Conservation (phyloP, 2,888 invertebrate genomes). For the Rotaria magnacalcarata region DNA sequence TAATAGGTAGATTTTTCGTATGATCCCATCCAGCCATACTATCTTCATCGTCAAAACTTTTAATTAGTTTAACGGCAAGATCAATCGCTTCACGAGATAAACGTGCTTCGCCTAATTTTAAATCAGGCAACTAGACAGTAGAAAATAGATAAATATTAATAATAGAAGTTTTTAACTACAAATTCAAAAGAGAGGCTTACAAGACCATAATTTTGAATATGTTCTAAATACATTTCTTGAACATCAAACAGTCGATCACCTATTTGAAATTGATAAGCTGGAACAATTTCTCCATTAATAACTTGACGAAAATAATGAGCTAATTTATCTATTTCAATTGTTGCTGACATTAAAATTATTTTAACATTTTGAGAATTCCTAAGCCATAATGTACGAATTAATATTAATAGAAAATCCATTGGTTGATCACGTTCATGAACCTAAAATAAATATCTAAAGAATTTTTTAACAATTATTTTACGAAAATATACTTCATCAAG, state of each 20-base stretch:
- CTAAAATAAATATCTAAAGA: conserved; percentile 56
- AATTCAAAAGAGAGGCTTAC: background rate
- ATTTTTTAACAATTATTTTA: background rate
- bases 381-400: conserved; percentile 70
- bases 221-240: conserved; percentile 40
- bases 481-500: conserved; percentile 69
- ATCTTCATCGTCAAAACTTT: conserved; percentile 35
- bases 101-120: conserved; percentile 9
- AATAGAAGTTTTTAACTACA: background rate
- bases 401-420: conserved; percentile 79
- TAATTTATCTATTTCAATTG: conserved; percentile 73
- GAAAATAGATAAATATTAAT: too few relatives aligned
- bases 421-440: conserved; percentile 87
- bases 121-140: background rate
- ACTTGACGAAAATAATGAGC: conserved; percentile 66
- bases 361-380: conserved; percentile 50
- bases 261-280: conserved; percentile 47
- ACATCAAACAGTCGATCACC: conserved; percentile 40
- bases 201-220: conserved; percentile 32
- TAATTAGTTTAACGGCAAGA: conserved; percentile 15
- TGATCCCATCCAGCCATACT: conserved; percentile 2
- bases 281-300: conserved; percentile 51
- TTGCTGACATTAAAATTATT: conserved; percentile 87
- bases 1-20: conserved; percentile 37
- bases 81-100: conserved; percentile 27